These are phyloP conservation scores for Drosophila greeni DNA, from an alignment of 2,888 invertebrate species.

Conservation along the genomic window DNA sequence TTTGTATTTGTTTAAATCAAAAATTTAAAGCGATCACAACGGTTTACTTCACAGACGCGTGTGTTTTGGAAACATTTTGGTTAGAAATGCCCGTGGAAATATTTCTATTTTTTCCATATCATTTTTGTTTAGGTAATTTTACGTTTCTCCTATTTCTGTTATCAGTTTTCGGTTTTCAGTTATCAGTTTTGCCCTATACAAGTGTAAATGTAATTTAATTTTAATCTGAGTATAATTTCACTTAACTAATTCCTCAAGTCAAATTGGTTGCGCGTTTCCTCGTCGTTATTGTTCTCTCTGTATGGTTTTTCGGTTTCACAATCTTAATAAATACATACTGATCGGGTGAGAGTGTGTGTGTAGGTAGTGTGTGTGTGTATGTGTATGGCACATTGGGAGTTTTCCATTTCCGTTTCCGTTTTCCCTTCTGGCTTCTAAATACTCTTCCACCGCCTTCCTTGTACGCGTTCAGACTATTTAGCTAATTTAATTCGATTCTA, in stretches of 20 bases:
- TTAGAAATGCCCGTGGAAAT: constrained; percentile 64
- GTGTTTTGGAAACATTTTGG: constrained; percentile 50
- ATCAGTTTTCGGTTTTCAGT: constrained; percentile 8
- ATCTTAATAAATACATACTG: constrained; percentile 30
- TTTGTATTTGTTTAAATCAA: constrained; percentile 51
- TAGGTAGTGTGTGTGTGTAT: constrained; percentile 25
- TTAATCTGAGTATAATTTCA: constrained; percentile 42
- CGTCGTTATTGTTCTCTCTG: constrained; percentile 50
- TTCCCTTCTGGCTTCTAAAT: neutral
- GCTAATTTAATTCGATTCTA: constrained; percentile 34
- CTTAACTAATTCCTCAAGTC: constrained; percentile 46
- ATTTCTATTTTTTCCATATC: constrained; percentile 40
- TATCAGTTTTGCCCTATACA: constrained; percentile 24
- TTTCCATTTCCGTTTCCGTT: constrained; percentile 3
- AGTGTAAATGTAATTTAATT: constrained; percentile 36
- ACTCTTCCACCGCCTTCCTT: constrained; percentile 23
- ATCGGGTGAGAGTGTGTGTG: constrained; percentile 7
- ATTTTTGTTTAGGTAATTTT: constrained; percentile 10
- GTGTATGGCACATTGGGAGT: constrained; percentile 65
- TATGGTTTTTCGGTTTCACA: constrained; percentile 35
- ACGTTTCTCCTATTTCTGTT: constrained; percentile 17
- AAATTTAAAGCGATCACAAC: constrained; percentile 74
- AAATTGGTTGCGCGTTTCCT: constrained; percentile 40
- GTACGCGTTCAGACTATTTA: constrained; percentile 39
- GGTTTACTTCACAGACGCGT: constrained; percentile 74